A percentile compares a stretch with the other conserved stretches of the same genome.
Evolutionary conservation across 2,113 vertebrate species (phyloP).

Genomic region (Plecturocebus donacophilus): DNA sequence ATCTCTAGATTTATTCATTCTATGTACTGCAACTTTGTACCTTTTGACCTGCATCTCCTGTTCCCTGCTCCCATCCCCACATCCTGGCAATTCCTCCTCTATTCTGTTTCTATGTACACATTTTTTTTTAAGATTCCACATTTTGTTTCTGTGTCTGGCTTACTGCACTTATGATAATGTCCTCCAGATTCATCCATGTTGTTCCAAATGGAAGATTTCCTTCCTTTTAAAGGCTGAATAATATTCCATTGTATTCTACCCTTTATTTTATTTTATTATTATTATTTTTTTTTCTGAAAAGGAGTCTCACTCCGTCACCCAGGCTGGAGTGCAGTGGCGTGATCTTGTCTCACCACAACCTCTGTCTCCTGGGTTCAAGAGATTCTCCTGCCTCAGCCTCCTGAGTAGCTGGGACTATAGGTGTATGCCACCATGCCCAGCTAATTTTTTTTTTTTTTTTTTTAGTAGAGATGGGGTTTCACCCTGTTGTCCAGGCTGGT

Average conservation of each 20-base stretch:
- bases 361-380: no score
- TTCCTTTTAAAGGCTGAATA: background rate
- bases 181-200: background rate
- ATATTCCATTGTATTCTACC: background rate
- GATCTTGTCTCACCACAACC: no score
- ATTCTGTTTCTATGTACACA: background rate
- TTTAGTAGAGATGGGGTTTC: no score
- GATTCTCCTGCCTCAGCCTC: no score
- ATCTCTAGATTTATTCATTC: background rate
- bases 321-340: no score
- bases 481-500: no score
- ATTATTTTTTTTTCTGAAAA: no score
- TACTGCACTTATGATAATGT: background rate
- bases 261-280: background rate
- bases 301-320: no score
- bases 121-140: background rate
- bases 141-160: background rate
- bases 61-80: background rate
- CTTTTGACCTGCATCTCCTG: background rate
- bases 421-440: no score
- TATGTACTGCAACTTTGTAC: background rate
- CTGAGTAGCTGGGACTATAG: no score
- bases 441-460: no score
- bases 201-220: background rate
- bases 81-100: background rate